Evolutionary conservation across 2,888 invertebrate species (phyloP), one percentile per base, ranked within the genome.

Genomic region (Dryocosmus kuriphilus): DNA sequence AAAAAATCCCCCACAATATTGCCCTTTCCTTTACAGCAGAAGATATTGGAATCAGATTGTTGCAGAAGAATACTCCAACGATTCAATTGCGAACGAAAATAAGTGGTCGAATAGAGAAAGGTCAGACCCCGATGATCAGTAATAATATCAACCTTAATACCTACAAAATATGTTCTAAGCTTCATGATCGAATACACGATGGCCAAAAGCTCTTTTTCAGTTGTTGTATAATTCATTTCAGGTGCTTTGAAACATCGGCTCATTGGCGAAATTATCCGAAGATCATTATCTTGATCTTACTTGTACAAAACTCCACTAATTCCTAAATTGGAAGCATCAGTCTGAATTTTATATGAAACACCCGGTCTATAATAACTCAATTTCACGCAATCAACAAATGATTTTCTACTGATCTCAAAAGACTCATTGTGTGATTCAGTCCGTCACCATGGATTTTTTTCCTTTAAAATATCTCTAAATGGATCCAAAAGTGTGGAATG

Each of bases 141-240:
- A n/a, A n/a, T n/a, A n/a, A n/a, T n/a, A n/a, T n/a, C n/a, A n/a
- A n/a, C n/a, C n/a, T n/a, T n/a, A n/a, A n/a, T 62, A 4, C 80
- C 80, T 11, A 80, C 22, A 11, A 80, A 9, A 57, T 78, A 73
- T 16, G 63, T 38, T 61, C 80, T 16, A n/a, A 80, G 75, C 74
- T 78, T 80, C 1, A 11, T 60, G 0, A 78, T n/a, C 4, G 78
- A 73, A 74, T 80, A 80, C 0, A 80, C 62, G 14, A 81, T 65
- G 19, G 80, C 80, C 3, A 81, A 61, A 8, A 81, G 55, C 41
- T 88, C 86, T 67, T 87, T 86, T 80, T 88, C 87, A 67, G n/a
- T n/a, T n/a, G n/a, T n/a, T n/a, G n/a, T n/a, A n/a, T n/a, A n/a
- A n/a, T n/a, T n/a, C n/a, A n/a, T 19, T 74, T 87, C 85, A 0